Base-by-base conservation (phyloP, 2,797 vertebrate species). In the Hipposideros larvatus region DNA sequence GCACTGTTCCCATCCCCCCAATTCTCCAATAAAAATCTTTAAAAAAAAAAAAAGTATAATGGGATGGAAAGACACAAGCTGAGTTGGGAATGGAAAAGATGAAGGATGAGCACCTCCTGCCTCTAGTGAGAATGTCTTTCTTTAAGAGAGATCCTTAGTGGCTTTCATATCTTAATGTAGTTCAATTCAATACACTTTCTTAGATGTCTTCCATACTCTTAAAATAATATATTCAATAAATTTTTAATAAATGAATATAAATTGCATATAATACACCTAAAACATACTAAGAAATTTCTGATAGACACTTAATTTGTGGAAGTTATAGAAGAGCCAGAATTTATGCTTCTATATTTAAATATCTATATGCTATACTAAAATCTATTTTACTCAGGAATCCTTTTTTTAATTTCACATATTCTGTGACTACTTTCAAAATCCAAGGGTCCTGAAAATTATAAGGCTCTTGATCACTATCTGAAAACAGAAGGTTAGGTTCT, bases 221-320 rank as follows among this genome's bases (percentile, higher is more conserved):
- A 86, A 31, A 59, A n/a, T 74, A 88, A 93, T 16, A 83, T 65
- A 88, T 53, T 75, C 46, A 82, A 96, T 92, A 86, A 55, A 94
- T 80, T 86, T 94, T 94, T 94, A 96, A 88, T 87, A 95, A 95
- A 71, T 94, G 63, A 90, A 94, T 96, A 96, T 77, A 96, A 95
- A 97, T 96, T 80, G 55, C 46, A 91, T 73, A 26, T 2, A 87
- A 53, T 57, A 93, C 4, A 91, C 9, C 28, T 65, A 75, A 5
- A 90, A 46, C 43, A 88, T 82, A 66, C 13, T 21, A 85, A 68
- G 31, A 66, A 71, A 83, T 82, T 88, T 87, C 55, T 75, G 10
- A 88, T 15, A 70, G 65, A 55, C 2, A 13, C 0, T 90, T 11
- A 80, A 78, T 31, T 90, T 37, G 88, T 71, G 61, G 78, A 43